Conservation (phyloP, 2,888 invertebrate genomes). For the Lordiphosa andalusiaca region DNA sequence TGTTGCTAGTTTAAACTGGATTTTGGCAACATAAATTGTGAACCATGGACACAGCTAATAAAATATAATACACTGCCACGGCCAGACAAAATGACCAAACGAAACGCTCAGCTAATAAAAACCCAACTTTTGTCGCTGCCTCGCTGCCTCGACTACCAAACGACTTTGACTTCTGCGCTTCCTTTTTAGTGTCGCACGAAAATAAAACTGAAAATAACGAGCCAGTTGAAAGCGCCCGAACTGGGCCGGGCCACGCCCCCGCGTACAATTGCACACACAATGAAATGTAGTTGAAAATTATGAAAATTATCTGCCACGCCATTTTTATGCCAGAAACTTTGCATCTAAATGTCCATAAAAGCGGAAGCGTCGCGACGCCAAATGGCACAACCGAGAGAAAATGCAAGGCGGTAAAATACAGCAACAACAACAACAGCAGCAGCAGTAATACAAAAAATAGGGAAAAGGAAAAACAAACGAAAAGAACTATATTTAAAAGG, state of each 20-base stretch:
- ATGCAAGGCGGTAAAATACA: slow-evolving; percentile 2
- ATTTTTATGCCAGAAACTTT: slow-evolving; percentile 75
- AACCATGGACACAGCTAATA: slow-evolving; percentile 49
- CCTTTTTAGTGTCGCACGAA: slow-evolving; percentile 65
- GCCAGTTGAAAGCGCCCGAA: slow-evolving; percentile 20
- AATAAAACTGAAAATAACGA: slow-evolving; percentile 67
- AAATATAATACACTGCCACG: slow-evolving; percentile 65
- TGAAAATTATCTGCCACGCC: slow-evolving; percentile 74
- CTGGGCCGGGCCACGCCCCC: slow-evolving; percentile 45
- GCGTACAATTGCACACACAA: slow-evolving; percentile 49
- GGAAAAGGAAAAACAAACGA: background rate
- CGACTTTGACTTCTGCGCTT: slow-evolving; percentile 60
- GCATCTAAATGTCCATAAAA: slow-evolving; percentile 75
- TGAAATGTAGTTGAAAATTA: slow-evolving; percentile 75
- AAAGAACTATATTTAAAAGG: slow-evolving; percentile 12
- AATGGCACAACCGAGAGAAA: slow-evolving; percentile 39
- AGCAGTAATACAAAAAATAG: too few relatives aligned
- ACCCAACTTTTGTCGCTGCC: slow-evolving; percentile 19
- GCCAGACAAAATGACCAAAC: slow-evolving; percentile 47
- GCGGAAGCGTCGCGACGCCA: slow-evolving; percentile 65
- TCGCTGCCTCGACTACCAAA: slow-evolving; percentile 14
- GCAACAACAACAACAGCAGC: slow-evolving; percentile 5
- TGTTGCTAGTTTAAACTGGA: slow-evolving; percentile 43
- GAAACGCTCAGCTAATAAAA: slow-evolving; percentile 31
- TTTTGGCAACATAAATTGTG: slow-evolving; percentile 47